phyloP scores from a whole-genome alignment of 1,140 invertebrate species.

The Coboldia fuscipes region DNA sequence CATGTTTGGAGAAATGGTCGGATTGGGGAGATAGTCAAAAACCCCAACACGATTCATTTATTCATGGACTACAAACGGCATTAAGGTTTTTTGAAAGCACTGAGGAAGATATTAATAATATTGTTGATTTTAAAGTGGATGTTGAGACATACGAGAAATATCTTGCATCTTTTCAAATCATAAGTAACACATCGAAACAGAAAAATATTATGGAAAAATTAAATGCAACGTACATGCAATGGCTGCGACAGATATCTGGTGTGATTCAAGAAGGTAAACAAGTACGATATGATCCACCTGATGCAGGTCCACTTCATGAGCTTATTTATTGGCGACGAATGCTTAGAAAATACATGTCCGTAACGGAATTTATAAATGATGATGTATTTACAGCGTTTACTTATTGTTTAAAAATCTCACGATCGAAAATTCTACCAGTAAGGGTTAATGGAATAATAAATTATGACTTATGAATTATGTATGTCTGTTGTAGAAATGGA shows the following conservation, averaged over 20 bases:
- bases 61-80: conserved; percentile 28
- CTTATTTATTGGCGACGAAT: conserved; percentile 63
- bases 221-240: conserved; percentile 11
- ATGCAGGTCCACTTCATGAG: conserved; percentile 58
- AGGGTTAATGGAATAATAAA: conserved; percentile 3
- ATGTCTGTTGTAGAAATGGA: conserved; percentile 53
- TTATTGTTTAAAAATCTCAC: conserved; percentile 37
- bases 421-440: conserved; percentile 48
- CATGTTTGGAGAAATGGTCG: conserved; percentile 20
- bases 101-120: conserved; percentile 10
- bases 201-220: conserved; percentile 9
- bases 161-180: conserved; percentile 12
- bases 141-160: conserved; percentile 12
- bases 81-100: conserved; percentile 28
- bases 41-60: conserved; percentile 27
- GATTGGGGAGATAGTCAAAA: conserved; percentile 30
- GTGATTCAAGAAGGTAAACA: conserved; percentile 34
- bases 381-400: conserved; percentile 36
- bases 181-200: conserved; percentile 12
- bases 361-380: conserved; percentile 54
- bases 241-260: conserved; percentile 15
- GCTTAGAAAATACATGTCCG: conserved; percentile 54
- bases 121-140: conserved; percentile 9
- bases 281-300: conserved; percentile 55
- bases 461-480: conserved; percentile 1